These are phyloP conservation scores for Corvus cornix DNA, from an alignment of 2,113 vertebrate species.

Conservation along the genomic window DNA sequence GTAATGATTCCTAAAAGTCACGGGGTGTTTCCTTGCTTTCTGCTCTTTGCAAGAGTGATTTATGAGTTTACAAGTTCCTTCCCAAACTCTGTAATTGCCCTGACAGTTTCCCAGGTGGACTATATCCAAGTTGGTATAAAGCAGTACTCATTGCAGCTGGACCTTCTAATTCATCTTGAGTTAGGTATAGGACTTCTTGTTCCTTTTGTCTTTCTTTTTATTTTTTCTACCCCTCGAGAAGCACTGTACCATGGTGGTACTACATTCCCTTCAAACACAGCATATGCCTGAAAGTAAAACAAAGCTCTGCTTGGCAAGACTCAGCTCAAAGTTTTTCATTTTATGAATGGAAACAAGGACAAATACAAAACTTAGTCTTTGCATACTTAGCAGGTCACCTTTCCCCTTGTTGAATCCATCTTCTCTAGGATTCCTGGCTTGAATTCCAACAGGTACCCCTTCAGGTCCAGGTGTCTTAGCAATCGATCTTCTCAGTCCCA, in stretches of 20 bases:
- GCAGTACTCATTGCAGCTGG: neutral
- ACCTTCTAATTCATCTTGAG: neutral
- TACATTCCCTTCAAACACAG: neutral
- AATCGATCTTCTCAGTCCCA: neutral
- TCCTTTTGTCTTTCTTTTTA: slow-evolving; percentile 17
- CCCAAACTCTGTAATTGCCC: slow-evolving; percentile 1
- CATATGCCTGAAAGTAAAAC: neutral
- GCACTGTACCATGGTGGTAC: neutral
- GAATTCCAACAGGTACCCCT: neutral
- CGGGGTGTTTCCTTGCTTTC: slow-evolving; percentile 16
- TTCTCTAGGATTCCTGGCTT: neutral
- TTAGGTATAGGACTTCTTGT: neutral
- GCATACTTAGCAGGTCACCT: neutral
- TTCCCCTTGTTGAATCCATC: neutral
- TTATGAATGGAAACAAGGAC: neutral
- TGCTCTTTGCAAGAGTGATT: slow-evolving; percentile 25
- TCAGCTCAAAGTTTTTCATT: neutral
- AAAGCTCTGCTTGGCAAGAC: neutral
- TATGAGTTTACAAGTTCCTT: slow-evolving; percentile 48
- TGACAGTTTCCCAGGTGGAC: slow-evolving; percentile 1
- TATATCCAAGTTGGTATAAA: slow-evolving; percentile 4
- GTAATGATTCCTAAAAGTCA: neutral
- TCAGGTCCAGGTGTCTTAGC: neutral
- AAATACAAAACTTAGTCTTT: neutral
- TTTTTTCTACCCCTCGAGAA: neutral